These are phyloP conservation scores for Acrobeloides nanus DNA, from an alignment of 2,888 invertebrate species.

Conservation along the genomic window DNA sequence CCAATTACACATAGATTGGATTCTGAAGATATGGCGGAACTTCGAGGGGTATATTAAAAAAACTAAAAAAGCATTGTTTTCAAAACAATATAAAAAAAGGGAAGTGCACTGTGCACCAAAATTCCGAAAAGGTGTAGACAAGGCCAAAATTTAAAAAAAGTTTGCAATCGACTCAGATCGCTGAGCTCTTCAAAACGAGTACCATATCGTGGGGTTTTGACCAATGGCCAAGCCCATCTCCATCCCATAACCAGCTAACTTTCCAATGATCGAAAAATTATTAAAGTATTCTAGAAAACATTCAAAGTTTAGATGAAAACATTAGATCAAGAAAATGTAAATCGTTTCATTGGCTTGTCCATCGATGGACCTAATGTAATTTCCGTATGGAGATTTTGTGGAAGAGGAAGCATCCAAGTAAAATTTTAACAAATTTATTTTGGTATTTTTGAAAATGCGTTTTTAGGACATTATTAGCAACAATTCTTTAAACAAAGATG, in stretches of 20 bases:
- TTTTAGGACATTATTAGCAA: conserved; percentile 21
- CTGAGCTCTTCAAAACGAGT: too few species aligned
- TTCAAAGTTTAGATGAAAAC: conserved; percentile 15
- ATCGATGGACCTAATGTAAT: conserved; percentile 36
- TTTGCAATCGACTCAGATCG: neutral
- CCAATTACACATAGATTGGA: conserved; percentile 3
- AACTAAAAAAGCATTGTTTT: too few species aligned
- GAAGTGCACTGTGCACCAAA: too few species aligned
- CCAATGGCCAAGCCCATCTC: conserved; percentile 12
- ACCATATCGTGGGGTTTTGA: too few species aligned
- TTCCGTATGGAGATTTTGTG: conserved; percentile 43
- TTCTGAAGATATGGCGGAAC: conserved; percentile 17
- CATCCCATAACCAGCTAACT: conserved; percentile 1
- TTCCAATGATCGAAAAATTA: too few species aligned
- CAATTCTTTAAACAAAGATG: conserved; percentile 29
- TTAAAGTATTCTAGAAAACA: too few species aligned
- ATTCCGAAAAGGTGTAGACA: too few species aligned
- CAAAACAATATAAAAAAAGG: too few species aligned
- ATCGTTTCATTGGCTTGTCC: conserved; percentile 44
- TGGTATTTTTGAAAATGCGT: neutral
- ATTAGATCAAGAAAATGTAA: conserved; percentile 30
- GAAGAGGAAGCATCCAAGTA: conserved; percentile 24
- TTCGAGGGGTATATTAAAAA: conserved; percentile 10
- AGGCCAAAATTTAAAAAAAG: too few species aligned
- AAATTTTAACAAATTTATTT: neutral